Conservation (phyloP, 2,113 vertebrate species). For the Capra hircus region DNA sequence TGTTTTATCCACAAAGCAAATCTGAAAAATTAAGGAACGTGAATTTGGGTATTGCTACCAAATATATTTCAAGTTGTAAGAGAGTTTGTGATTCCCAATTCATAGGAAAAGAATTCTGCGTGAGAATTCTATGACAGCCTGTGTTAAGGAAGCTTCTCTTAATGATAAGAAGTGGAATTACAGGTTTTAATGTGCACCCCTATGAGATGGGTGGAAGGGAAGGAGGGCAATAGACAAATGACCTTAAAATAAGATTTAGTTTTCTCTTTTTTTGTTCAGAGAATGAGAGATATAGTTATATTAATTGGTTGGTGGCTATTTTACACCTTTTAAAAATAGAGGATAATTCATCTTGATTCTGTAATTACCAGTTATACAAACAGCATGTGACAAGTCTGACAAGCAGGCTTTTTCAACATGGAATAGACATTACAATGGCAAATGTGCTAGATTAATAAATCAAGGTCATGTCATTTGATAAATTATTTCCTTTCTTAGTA, state of each 20-base stretch:
- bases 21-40: neutral
- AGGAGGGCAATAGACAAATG: neutral
- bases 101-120: constrained; percentile 36
- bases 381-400: constrained; percentile 50
- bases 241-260: constrained; percentile 41
- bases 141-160: constrained; percentile 16
- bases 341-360: constrained; percentile 60
- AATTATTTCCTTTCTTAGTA: neutral
- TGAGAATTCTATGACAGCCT: constrained; percentile 38
- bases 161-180: neutral
- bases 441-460: constrained; percentile 60
- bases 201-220: neutral
- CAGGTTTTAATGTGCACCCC: neutral
- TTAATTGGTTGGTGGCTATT: constrained; percentile 67
- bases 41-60: neutral
- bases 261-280: constrained; percentile 35
- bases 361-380: constrained; percentile 71
- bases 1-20: neutral
- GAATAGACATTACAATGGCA: constrained; percentile 61
- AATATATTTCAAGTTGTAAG: neutral
- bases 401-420: constrained; percentile 43
- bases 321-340: constrained; percentile 66
- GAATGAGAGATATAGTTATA: constrained; percentile 31
- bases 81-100: constrained; percentile 39
- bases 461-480: constrained; percentile 24